These are phyloP conservation scores for Sterrhoptilus dennistouni DNA, from an alignment of 2,113 vertebrate species.

Conservation along the genomic window DNA sequence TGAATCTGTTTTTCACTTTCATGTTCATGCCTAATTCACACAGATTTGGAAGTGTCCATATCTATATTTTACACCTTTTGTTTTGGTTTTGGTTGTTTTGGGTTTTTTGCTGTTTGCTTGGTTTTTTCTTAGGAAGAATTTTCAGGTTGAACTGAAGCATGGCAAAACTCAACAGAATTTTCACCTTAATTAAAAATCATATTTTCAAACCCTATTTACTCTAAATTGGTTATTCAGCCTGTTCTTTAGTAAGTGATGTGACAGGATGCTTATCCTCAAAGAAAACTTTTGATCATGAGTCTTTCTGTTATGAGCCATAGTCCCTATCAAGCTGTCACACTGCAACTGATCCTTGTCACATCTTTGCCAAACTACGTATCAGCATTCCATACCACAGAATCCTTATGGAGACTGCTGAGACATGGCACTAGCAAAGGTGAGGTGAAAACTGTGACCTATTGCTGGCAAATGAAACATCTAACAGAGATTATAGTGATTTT, in stretches of 20 bases:
- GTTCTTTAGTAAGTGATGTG: background rate
- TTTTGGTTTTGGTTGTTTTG: background rate
- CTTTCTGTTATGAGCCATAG: background rate
- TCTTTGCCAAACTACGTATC: background rate
- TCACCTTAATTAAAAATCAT: background rate
- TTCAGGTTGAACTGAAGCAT: background rate
- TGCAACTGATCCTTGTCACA: background rate
- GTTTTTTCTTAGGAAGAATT: background rate
- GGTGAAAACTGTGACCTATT: background rate
- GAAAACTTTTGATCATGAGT: background rate
- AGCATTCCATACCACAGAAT: background rate
- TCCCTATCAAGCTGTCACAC: background rate
- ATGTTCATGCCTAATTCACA: background rate
- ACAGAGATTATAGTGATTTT: background rate
- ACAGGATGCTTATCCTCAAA: background rate
- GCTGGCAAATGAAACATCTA: background rate
- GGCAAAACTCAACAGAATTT: background rate
- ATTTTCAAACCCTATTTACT: background rate
- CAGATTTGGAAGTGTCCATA: background rate
- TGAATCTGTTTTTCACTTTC: background rate
- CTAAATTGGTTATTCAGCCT: background rate
- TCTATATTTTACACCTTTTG: background rate
- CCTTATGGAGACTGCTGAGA: background rate
- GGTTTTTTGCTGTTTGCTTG: background rate
- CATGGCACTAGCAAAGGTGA: background rate